phyloP scores from a whole-genome alignment of 2,797 vertebrate species.

The Novumbra hubbsi region DNA sequence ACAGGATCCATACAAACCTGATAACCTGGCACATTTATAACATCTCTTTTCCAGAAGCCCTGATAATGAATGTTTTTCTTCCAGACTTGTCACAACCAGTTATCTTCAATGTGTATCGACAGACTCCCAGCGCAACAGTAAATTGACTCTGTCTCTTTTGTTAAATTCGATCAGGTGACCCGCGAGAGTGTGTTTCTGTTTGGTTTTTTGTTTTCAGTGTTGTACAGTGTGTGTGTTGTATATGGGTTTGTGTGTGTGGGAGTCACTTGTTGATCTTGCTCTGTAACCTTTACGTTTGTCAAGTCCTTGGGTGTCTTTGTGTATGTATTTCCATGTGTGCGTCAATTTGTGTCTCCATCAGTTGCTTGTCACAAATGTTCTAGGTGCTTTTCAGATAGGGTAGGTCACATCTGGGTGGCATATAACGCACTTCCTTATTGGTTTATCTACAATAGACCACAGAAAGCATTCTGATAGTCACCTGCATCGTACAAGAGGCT shows the following conservation, averaged over 20 bases:
- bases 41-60: conserved; percentile 14
- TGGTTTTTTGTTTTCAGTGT: neutral
- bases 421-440: neutral
- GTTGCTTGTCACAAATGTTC: no score
- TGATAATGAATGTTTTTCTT: neutral
- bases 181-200: neutral
- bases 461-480: no score
- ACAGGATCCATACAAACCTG: conserved; percentile 7
- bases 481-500: no score
- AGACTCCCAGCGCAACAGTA: neutral
- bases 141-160: conserved; percentile 4
- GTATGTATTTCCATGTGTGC: neutral
- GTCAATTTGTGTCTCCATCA: neutral
- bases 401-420: neutral
- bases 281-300: neutral
- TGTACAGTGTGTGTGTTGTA: conserved; percentile 21
- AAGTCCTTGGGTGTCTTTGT: neutral
- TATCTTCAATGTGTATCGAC: neutral
- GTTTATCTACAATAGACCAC: no score
- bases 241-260: neutral
- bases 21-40: neutral
- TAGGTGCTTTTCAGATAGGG: no score
- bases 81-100: conserved; percentile 21
- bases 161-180: neutral
- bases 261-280: neutral